Conservation (phyloP, 2,888 invertebrate genomes). For the Scaptomyza parva region DNA sequence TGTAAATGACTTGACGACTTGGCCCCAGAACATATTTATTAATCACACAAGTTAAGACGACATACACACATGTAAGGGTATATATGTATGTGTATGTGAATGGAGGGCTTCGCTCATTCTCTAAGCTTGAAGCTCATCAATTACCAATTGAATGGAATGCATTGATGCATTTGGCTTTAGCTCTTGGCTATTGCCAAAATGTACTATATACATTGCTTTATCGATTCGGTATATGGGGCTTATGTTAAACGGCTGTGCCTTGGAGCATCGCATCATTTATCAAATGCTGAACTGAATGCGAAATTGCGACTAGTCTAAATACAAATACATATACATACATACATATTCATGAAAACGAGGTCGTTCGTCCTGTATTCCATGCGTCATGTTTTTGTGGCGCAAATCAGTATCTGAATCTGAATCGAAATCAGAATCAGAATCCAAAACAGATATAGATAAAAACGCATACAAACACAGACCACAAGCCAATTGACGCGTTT, state of each 20-base stretch:
- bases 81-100: background rate
- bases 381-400: background rate
- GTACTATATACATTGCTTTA: background rate
- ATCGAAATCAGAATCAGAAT: too few species aligned
- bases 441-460: conserved; percentile 3
- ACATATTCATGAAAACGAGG: conserved; percentile 21
- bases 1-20: background rate
- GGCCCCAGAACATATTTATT: background rate
- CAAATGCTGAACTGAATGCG: conserved; percentile 46
- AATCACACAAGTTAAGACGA: background rate
- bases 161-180: conserved; percentile 11
- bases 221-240: conserved; percentile 49
- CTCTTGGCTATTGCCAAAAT: conserved; percentile 5
- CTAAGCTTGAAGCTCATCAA: conserved; percentile 35
- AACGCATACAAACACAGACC: conserved; percentile 7
- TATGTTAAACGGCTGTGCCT: conserved; percentile 47
- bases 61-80: background rate
- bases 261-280: conserved; percentile 43
- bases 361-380: background rate
- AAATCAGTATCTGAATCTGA: too few species aligned
- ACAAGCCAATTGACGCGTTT: conserved; percentile 25
- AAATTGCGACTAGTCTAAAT: conserved; percentile 29
- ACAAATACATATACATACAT: too few species aligned
- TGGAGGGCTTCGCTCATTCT: background rate
- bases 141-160: conserved; percentile 27